Evolutionary conservation across 2,888 invertebrate species (phyloP), one percentile per base, ranked within the genome.

Genomic region (Papilio gigon): DNA sequence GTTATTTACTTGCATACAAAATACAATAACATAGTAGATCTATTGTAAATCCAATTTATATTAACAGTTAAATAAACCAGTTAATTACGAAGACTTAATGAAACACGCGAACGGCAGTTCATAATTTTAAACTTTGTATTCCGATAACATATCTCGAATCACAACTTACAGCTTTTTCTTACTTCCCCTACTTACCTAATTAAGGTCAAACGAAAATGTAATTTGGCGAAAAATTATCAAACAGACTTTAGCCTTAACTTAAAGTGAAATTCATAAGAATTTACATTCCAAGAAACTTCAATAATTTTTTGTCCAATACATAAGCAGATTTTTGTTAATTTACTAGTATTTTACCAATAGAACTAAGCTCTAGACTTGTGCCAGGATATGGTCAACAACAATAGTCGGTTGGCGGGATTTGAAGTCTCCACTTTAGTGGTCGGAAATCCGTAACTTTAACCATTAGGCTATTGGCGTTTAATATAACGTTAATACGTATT

Each of bases 111-210:
- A 12, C 6, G 25, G 25, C 25, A 50, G 27, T 50, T 50, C 6
- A 50, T 27, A 50, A 27, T 8, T 27, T 50, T n/a, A 47, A 27
- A 50, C 25, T 27, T 50, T 50, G 11, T 50, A 5, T 27, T 50
- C 14, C 50, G 25, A 50, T 27, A 50, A 25, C 50, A 50, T 50
- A 50, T 50, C 50, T 25, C 5, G 50, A 50, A 25, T 25, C 14
- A 12, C 1, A 25, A 50, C 25, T 50, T 50, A 14, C 50, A 20
- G 11, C 25, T 50, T 50, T 50, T 50, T 4, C 14, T 14, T 27
- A 50, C 50, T 50, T 50, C 22, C 22, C 14, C 5, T 14, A 14
- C 25, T 14, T 50, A 25, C 25, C 14, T 25, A 27, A 27, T 27
- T 50, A 50, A 50, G 25, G 14, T 50, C 50, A 27, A 1, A 25